Base-by-base conservation (phyloP, 2,888 invertebrate species). In the Drosophila robusta region DNA sequence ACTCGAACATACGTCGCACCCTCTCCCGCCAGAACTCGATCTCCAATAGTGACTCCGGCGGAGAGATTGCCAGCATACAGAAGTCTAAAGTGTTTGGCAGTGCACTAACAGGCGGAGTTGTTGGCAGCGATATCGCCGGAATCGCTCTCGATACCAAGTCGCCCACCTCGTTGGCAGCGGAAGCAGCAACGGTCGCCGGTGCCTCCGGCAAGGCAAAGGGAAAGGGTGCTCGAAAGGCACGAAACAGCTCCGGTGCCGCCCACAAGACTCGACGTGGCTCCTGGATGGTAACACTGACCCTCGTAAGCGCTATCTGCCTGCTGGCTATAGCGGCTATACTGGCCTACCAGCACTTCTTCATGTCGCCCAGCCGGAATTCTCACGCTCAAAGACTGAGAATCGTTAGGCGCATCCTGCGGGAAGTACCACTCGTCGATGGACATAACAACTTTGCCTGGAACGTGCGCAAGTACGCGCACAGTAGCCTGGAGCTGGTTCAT, bases 401-500 rank as follows among this genome's bases (percentile, higher is more conserved):
- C 74, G 92, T 92, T 41, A 77, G 88, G 36, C 90, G 91, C 63
- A 91, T 92, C 51, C 80, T 92, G 74, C 89, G 91, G 38, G 92
- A 92, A 50, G 91, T 92, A 47, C 92, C 92, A 2, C 82, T 92
- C 41, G 91, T 92, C 67, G 92, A 96, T 91, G 96, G 96, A 72
- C 97, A 97, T 93, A 96, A 97, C 92, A 97, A 97, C 91, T 93
- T 97, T 88, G 96, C 97, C 34, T 97, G 97, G 97, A 97, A 97
- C 92, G 95, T 97, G 72, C 93, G 97, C 70, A 97, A 97, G 92
- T 97, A 97, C 93, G 95, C 97, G 55, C 96, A 97, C 93, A 97
- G 97, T 91, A 95, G 95, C 92, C 93, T 97, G 49, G 92, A 92
- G 65, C 73, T 90, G 64, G 89, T 92, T 11, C 91, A 92, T 69